These are phyloP conservation scores for Sitobion miscanthi DNA, from an alignment of 1,140 invertebrate genomes.

Conservation along the genomic window DNA sequence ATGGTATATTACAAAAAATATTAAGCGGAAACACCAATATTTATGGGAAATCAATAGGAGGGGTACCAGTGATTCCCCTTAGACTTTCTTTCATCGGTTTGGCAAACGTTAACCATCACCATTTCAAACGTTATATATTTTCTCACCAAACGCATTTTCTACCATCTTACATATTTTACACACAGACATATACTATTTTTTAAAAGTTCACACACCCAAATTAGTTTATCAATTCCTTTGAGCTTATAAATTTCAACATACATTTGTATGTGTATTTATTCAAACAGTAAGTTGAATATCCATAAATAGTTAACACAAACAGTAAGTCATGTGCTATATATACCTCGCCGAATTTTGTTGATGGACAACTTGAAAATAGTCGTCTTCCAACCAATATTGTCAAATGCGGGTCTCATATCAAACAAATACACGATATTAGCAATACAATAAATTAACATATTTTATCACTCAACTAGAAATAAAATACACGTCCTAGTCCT, in stretches of 20 bases:
- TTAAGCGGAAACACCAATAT: background rate
- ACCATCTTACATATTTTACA: too few species aligned
- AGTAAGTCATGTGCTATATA: background rate
- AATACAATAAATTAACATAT: too few species aligned
- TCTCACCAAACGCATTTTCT: background rate
- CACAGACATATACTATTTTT: background rate
- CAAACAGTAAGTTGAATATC: background rate
- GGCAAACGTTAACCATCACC: background rate
- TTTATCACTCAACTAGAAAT: too few species aligned
- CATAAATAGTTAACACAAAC: background rate
- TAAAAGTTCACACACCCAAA: background rate
- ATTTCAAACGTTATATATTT: slow-evolving; percentile 4
- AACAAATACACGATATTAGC: too few species aligned
- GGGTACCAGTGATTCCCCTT: background rate
- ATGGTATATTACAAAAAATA: background rate
- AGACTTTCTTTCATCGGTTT: background rate
- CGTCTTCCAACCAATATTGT: background rate
- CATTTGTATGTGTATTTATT: background rate
- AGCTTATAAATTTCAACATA: background rate
- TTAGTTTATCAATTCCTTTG: background rate
- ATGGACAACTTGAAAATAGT: background rate
- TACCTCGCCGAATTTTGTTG: background rate
- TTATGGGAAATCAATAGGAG: background rate
- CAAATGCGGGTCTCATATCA: background rate
- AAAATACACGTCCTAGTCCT: too few species aligned